Conservation (phyloP, 1,140 invertebrate genomes). For the Pachypeltis micranthus region DNA sequence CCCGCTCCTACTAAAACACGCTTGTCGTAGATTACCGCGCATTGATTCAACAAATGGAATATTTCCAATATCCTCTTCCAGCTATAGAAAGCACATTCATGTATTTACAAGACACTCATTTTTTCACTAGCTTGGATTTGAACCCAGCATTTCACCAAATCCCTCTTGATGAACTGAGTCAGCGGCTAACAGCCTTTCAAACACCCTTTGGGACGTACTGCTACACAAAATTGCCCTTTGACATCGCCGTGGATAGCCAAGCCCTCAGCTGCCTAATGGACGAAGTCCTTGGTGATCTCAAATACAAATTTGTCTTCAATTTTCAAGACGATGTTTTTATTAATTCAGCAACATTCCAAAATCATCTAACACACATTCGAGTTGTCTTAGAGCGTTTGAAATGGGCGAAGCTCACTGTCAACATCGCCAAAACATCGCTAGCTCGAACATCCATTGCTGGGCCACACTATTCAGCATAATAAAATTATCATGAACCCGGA, state of each 20-base stretch:
- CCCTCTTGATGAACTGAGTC: background rate
- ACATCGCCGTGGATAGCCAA: conserved; percentile 18
- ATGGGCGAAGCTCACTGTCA: conserved; percentile 21
- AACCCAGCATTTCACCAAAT: background rate
- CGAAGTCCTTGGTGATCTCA: conserved; percentile 18
- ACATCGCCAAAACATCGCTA: conserved; percentile 17
- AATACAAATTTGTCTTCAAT: background rate
- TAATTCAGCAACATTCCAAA: conserved; percentile 18
- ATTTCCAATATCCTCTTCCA: too few species aligned
- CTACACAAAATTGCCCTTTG: background rate
- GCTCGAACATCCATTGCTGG: conserved; percentile 15
- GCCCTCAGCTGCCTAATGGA: conserved; percentile 33
- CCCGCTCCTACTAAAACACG: too few species aligned
- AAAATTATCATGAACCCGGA: conserved; percentile 12
- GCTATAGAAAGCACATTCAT: too few species aligned
- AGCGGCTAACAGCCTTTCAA: background rate
- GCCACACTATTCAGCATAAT: conserved; percentile 9
- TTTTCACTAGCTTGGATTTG: too few species aligned
- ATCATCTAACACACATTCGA: too few species aligned
- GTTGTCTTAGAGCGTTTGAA: conserved; percentile 19
- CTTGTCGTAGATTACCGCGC: too few species aligned
- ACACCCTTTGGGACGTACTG: background rate
- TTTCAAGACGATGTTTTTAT: conserved; percentile 33
- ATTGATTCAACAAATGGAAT: too few species aligned
- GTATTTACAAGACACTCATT: too few species aligned